Evolutionary conservation across 2,113 vertebrate genomes (phyloP).

Genomic region (Tympanuchus pallidicinctus): DNA sequence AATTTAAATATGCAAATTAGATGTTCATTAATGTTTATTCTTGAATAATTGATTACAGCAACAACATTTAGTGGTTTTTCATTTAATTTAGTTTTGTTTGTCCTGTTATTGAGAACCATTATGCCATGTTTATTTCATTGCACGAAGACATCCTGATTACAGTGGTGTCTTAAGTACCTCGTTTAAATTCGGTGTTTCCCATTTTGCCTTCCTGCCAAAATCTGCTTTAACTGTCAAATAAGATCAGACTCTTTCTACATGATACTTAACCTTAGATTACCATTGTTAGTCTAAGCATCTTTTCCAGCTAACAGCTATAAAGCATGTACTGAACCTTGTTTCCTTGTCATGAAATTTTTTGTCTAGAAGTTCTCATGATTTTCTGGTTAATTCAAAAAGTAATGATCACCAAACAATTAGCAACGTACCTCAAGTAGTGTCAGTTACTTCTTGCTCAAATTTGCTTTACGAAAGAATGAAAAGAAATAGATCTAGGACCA

Average conservation of each 20-base stretch:
- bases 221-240: neutral
- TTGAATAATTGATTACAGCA: neutral
- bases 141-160: neutral
- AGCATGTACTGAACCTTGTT: neutral
- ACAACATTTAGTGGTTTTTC: neutral
- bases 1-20: neutral
- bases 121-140: neutral
- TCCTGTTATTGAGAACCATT: neutral
- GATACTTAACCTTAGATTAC: neutral
- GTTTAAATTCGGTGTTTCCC: neutral
- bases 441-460: neutral
- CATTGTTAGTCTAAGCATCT: neutral
- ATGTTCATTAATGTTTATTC: neutral
- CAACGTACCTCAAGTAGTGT: neutral
- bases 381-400: neutral
- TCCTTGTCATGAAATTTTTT: neutral
- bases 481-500: neutral
- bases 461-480: neutral
- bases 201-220: conserved; percentile 12
- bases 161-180: neutral
- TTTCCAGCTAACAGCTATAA: neutral
- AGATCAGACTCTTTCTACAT: neutral
- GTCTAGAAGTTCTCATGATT: neutral
- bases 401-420: neutral
- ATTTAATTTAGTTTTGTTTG: conserved; percentile 5